phyloP scores from a whole-genome alignment of 2,113 vertebrate species.

The Lepidothrix coronata region DNA sequence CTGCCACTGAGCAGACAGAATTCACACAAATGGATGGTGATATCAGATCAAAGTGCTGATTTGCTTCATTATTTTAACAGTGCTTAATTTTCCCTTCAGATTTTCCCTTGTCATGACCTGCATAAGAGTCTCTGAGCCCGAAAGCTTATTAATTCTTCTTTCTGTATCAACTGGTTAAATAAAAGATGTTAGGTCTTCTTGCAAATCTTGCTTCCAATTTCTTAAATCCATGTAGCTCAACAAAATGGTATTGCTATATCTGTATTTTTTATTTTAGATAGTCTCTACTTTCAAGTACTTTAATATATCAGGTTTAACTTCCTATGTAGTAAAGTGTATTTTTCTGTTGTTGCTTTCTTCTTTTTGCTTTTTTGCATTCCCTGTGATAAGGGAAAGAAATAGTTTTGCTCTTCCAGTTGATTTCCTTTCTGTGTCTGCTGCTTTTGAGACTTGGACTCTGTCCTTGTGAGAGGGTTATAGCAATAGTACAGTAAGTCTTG shows the following conservation, averaged over 20 bases:
- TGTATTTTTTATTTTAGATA: background rate
- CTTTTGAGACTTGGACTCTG: background rate
- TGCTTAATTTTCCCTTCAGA: background rate
- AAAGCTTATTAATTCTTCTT: background rate
- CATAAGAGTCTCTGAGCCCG: background rate
- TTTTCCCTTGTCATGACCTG: background rate
- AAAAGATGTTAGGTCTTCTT: background rate
- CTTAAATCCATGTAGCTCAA: background rate
- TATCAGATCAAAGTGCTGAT: background rate
- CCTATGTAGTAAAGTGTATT: background rate
- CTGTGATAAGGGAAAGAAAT: background rate
- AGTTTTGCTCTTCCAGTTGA: background rate
- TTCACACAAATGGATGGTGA: background rate
- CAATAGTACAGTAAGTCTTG: background rate
- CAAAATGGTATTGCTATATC: background rate
- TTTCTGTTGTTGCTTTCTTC: background rate
- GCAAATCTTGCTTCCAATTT: background rate
- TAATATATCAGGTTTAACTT: background rate
- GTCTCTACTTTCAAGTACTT: background rate
- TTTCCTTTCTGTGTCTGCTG: slow-evolving; percentile 7
- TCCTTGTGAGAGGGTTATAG: background rate
- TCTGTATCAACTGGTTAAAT: background rate
- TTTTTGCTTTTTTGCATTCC: background rate
- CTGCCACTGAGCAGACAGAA: background rate
- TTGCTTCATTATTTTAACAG: slow-evolving; percentile 6